A percentile compares a stretch with the other conserved stretches of the same genome.
phyloP scores from a whole-genome alignment of 2,113 vertebrate genomes.

The Lanius ludovicianus region DNA sequence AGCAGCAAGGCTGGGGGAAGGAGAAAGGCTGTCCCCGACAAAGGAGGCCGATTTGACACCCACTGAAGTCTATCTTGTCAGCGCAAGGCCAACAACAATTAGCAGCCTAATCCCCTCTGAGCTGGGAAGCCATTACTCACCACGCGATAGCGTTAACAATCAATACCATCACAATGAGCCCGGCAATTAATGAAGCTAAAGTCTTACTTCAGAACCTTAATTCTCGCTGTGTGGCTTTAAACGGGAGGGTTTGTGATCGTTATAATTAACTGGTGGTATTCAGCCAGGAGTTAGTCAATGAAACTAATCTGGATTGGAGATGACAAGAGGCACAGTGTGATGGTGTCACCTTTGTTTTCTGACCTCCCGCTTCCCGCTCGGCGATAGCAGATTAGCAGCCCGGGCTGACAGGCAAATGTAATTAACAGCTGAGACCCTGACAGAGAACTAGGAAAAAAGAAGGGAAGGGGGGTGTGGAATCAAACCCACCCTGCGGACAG shows the following conservation, averaged over 20 bases:
- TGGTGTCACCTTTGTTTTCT: slow-evolving; percentile 72
- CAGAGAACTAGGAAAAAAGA: background rate
- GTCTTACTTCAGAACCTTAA: slow-evolving; percentile 79
- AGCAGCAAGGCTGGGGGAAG: background rate
- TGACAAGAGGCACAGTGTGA: slow-evolving; percentile 64
- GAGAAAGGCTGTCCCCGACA: slow-evolving; percentile 44
- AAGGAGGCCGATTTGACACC: slow-evolving; percentile 71
- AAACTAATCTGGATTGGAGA: slow-evolving; percentile 68
- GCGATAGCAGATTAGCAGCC: slow-evolving; percentile 69
- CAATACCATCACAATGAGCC: slow-evolving; percentile 84
- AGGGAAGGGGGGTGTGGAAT: background rate
- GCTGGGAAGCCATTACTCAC: slow-evolving; percentile 81
- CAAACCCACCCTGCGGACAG: slow-evolving; percentile 8
- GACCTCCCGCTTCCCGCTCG: slow-evolving; percentile 51
- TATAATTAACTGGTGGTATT: slow-evolving; percentile 77
- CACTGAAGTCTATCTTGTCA: slow-evolving; percentile 81
- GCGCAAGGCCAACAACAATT: slow-evolving; percentile 85
- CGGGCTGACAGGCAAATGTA: slow-evolving; percentile 63
- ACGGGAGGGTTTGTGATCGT: slow-evolving; percentile 64
- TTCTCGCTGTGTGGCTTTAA: slow-evolving; percentile 68
- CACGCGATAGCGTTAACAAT: slow-evolving; percentile 80
- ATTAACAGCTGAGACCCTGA: slow-evolving; percentile 75
- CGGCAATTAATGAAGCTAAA: slow-evolving; percentile 85
- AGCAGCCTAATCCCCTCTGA: slow-evolving; percentile 81
- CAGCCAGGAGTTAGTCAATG: slow-evolving; percentile 71